Evolutionary conservation across 2,888 invertebrate genomes (phyloP).

Genomic region (Rotaria magnacalcarata): DNA sequence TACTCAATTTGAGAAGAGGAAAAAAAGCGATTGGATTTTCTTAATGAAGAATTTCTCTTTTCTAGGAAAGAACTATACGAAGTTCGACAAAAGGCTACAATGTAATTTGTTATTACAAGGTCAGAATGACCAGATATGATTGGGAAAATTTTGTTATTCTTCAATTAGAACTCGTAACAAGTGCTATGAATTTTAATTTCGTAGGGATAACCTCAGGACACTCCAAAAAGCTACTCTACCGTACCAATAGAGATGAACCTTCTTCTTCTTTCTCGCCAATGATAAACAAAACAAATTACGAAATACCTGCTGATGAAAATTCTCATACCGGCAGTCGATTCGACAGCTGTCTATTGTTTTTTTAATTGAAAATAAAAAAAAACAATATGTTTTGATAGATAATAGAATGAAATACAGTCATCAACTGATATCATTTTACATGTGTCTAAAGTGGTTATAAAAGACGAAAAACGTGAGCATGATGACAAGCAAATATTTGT

Average conservation of each 20-base stretch:
- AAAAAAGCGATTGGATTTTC: too few species aligned
- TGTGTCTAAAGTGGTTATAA: neutral
- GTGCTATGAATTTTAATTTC: too few species aligned
- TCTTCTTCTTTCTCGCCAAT: neutral
- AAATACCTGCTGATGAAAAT: neutral
- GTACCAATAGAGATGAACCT: neutral
- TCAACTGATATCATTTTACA: slow-evolving; percentile 31
- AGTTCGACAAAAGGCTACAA: too few species aligned
- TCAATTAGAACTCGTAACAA: too few species aligned
- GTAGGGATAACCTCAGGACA: too few species aligned
- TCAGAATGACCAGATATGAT: too few species aligned
- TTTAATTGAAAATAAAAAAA: neutral
- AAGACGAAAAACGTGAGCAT: neutral
- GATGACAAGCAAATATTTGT: neutral
- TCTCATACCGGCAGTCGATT: neutral
- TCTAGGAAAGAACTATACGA: too few species aligned
- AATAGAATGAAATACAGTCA: neutral
- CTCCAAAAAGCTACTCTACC: too few species aligned
- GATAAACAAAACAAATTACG: neutral
- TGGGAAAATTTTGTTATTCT: too few species aligned
- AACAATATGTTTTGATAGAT: neutral
- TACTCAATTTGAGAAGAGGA: too few species aligned
- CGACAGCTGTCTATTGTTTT: neutral
- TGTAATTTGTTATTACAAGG: too few species aligned
- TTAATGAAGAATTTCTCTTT: too few species aligned